phyloP scores from a whole-genome alignment of 2,113 vertebrate genomes.

The Suncus etruscus region DNA sequence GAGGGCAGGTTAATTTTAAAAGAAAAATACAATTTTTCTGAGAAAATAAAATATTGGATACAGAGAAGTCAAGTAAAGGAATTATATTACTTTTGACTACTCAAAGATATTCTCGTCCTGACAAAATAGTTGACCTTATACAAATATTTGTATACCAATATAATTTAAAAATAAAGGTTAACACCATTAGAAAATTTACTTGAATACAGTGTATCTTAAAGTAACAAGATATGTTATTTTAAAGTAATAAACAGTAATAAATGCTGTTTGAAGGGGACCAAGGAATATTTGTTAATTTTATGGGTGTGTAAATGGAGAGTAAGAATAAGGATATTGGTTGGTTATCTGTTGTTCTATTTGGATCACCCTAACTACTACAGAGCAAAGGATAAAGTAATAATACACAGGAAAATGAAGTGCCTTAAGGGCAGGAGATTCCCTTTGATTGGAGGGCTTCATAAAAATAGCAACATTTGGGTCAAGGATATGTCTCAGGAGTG shows the following conservation, averaged over 20 bases:
- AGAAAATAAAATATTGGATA: not conserved
- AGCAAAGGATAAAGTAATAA: not conserved
- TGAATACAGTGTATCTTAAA: not conserved
- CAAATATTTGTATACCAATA: not conserved
- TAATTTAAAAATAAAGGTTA: not conserved
- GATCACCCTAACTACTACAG: not conserved
- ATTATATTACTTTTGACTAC: not conserved
- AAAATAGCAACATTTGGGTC: not conserved
- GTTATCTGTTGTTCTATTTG: not conserved
- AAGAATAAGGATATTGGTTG: too few species aligned
- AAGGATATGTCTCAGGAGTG: too few species aligned
- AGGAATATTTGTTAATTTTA: not conserved
- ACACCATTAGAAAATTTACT: not conserved
- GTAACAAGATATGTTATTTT: not conserved
- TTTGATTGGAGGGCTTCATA: not conserved
- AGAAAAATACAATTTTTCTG: not conserved
- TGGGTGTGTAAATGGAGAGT: too few species aligned
- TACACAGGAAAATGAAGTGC: not conserved
- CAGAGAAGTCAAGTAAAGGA: not conserved
- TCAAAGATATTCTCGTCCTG: not conserved
- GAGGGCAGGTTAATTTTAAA: not conserved
- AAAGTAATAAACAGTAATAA: not conserved
- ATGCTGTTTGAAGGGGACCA: not conserved
- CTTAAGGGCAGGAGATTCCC: not conserved
- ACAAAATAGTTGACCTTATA: too few species aligned